Percentiles rank a stretch among this genome's conserved stretches.
Evolutionary conservation across 2,113 vertebrate genomes (phyloP).

Genomic region (Felis chaus): DNA sequence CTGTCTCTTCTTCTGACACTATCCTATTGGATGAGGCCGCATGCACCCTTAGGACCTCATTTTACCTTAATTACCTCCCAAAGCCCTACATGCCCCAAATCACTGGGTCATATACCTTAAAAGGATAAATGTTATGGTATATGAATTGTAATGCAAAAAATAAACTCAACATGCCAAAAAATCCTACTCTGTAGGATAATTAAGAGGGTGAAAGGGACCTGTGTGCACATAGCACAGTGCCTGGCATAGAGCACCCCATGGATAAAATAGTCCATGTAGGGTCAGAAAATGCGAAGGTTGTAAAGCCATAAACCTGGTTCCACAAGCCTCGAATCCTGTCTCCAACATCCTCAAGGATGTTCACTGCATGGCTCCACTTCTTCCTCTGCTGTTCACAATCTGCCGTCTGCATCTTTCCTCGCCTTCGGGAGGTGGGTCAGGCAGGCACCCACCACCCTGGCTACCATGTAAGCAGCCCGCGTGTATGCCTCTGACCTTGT

Average conservation of each 20-base stretch:
- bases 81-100: background rate
- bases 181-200: no score
- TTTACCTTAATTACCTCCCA: background rate
- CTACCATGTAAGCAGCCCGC: background rate
- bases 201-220: background rate
- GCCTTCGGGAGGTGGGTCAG: background rate
- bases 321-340: background rate
- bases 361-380: no score
- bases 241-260: background rate
- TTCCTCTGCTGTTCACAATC: background rate
- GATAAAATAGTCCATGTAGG: background rate
- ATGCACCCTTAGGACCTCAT: background rate
- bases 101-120: background rate
- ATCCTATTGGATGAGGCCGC: background rate
- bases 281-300: background rate
- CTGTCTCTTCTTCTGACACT: background rate
- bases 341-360: background rate
- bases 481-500: rapidly evolving
- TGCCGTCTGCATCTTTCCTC: background rate
- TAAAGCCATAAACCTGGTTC: background rate
- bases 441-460: background rate
- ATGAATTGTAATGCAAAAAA: background rate
- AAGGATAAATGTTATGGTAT: background rate
- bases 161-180: background rate
- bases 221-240: background rate